These are phyloP conservation scores for Augochlorella aurata DNA, from an alignment of 2,888 invertebrate genomes.

Conservation along the genomic window DNA sequence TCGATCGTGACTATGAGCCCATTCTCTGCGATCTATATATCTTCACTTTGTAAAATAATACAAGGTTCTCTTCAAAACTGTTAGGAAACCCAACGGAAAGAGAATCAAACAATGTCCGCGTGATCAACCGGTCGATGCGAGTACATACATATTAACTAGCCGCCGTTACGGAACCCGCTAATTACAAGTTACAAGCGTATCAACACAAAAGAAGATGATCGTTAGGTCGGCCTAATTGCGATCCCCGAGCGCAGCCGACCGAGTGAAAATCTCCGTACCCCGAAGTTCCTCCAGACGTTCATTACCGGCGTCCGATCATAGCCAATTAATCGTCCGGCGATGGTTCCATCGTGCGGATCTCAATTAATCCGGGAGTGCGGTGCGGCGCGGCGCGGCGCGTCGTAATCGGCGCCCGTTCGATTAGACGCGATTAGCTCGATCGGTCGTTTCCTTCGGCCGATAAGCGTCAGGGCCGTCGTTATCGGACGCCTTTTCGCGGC, in stretches of 20 bases:
- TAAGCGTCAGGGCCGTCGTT: constrained; percentile 16
- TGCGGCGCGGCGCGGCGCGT: background rate
- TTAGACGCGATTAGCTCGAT: constrained; percentile 3
- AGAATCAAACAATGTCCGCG: background rate
- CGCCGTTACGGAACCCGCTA: constrained; percentile 6
- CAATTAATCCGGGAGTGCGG: constrained; percentile 10
- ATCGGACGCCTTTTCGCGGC: constrained; percentile 4
- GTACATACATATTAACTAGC: constrained; percentile 3
- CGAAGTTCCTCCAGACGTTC: constrained; percentile 20
- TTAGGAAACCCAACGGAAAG: background rate
- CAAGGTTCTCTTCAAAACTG: too few species aligned
- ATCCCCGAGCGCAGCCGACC: constrained; percentile 4
- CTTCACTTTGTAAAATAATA: too few species aligned
- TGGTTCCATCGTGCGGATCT: constrained; percentile 6
- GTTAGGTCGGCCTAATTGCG: background rate
- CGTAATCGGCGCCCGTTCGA: constrained; percentile 15
- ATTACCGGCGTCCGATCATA: constrained; percentile 16
- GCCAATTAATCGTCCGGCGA: constrained; percentile 12
- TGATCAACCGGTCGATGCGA: background rate
- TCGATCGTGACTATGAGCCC: too few species aligned
- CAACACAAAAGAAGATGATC: constrained; percentile 12
- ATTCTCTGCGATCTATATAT: too few species aligned
- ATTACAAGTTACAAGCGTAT: constrained; percentile 9
- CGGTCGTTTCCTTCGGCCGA: constrained; percentile 27
- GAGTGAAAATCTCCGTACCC: background rate